Evolutionary conservation across 92 coral and sea anemone genomes (phyloP).

Genomic region (Parazoanthus atlanticus): DNA sequence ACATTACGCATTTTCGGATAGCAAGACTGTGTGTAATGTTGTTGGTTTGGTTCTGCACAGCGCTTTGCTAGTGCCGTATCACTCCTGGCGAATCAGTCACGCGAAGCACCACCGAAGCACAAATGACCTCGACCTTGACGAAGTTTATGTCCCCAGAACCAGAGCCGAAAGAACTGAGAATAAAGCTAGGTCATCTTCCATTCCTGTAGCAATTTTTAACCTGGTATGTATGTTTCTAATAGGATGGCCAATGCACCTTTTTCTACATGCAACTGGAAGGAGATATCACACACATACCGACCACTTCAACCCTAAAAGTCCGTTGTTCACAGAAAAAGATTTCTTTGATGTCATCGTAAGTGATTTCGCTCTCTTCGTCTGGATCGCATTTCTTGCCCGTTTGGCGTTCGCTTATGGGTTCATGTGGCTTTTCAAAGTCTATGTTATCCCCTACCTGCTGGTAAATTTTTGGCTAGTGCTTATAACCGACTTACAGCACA

Average conservation of each 20-base stretch:
- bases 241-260: constrained; percentile 61
- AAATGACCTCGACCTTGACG: constrained; percentile 64
- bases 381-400: constrained; percentile 61
- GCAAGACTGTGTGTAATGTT: constrained; percentile 52
- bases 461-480: constrained; percentile 70
- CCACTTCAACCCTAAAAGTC: constrained; percentile 69
- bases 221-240: constrained; percentile 40
- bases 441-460: constrained; percentile 62
- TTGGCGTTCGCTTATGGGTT: constrained; percentile 45
- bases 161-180: constrained; percentile 34
- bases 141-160: constrained; percentile 64
- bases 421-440: constrained; percentile 59
- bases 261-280: constrained; percentile 57
- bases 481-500: constrained; percentile 66
- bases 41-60: constrained; percentile 63
- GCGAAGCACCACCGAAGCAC: constrained; percentile 71
- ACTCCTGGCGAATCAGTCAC: constrained; percentile 75
- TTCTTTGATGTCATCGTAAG: constrained; percentile 56
- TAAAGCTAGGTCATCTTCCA: constrained; percentile 12
- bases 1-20: constrained; percentile 66
- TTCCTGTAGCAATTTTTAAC: constrained; percentile 2
- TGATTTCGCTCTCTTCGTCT: constrained; percentile 59
- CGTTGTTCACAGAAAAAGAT: constrained; percentile 61
- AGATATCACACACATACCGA: constrained; percentile 66
- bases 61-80: constrained; percentile 60